phyloP scores from a whole-genome alignment of 2,888 invertebrate species.

The Mystacides longicornis region DNA sequence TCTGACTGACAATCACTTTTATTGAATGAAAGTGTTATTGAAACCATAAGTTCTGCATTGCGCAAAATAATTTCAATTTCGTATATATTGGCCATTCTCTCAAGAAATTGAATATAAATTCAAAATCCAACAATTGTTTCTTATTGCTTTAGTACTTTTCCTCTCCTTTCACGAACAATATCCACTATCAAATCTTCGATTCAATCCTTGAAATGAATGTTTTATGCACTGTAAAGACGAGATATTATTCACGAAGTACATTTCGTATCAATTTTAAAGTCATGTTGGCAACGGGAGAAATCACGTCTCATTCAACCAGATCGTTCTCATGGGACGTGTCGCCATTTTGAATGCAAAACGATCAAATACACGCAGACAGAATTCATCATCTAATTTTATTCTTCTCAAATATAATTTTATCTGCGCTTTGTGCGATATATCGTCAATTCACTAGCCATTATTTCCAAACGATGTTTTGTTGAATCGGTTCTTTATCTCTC shows the following conservation, averaged over 20 bases:
- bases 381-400: conserved; percentile 17
- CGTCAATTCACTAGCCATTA: too few relatives aligned
- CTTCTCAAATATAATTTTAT: not conserved
- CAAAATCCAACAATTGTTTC: not conserved
- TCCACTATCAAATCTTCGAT: not conserved
- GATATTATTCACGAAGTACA: conserved; percentile 7
- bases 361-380: conserved; percentile 22
- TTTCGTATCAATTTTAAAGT: conserved; percentile 17
- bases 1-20: too few relatives aligned
- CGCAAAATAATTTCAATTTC: too few relatives aligned
- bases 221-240: conserved; percentile 10
- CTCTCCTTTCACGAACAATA: not conserved
- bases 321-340: conserved; percentile 22
- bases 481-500: too few relatives aligned
- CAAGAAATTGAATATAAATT: not conserved
- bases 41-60: too few relatives aligned
- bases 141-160: not conserved
- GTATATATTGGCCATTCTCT: too few relatives aligned
- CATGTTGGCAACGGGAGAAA: conserved; percentile 13
- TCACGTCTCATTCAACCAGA: conserved; percentile 22
- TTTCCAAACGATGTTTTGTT: too few relatives aligned
- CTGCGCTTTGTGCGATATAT: not conserved
- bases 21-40: too few relatives aligned
- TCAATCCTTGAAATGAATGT: conserved; percentile 3
- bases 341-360: conserved; percentile 23